Base-by-base conservation (phyloP, 2,888 invertebrate genomes). In the Hyposoter didymator region DNA sequence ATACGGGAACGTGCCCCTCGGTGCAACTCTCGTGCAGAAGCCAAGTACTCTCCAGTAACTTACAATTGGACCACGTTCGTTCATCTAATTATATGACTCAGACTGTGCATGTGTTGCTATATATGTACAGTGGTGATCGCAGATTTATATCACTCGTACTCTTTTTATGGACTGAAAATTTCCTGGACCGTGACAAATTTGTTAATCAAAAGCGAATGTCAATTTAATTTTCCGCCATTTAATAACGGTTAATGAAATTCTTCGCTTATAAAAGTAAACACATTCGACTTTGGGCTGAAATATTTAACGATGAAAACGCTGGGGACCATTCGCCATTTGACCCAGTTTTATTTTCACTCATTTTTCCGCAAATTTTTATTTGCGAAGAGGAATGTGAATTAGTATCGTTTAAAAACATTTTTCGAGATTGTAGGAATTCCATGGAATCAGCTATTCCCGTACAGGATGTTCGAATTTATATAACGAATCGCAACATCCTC, bases 51-150 rank as follows among this genome's bases (percentile, higher is more conserved):
- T 78, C 74, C 45, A 52, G 55, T 43, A 78, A 85, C 85, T 79
- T 70, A 79, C 72, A 85, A 85, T 85, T 85, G 52, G 78, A 66
- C 73, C 73, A 59, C 17, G 64, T 79, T 66, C 70, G 69, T 85
- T 69, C 62, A 55, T 64, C 78, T 82, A 85, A 85, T 82, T 82
- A 85, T 52, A 52, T n/a, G 64, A 22, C 47, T 62, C 12, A 22
- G 10, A 52, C 59, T 22, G 19, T 69, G 52, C 52, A 12, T 39
- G 62, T 47, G 52, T 64, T 10, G 28, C n/a, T 19, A 32, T 47
- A 67, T 52, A 55, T 64, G 3, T 43, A n/a, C n/a, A 35, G 19
- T 47, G 1, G 35, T 12, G 43, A 47, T 62, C 47, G 55, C 47
- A 17, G 22, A 22, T 79, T 39, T 64, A n/a, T 7, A 43, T 55